These are phyloP conservation scores for Stenurella melanura DNA, from an alignment of 2,888 invertebrate species.

Conservation along the genomic window DNA sequence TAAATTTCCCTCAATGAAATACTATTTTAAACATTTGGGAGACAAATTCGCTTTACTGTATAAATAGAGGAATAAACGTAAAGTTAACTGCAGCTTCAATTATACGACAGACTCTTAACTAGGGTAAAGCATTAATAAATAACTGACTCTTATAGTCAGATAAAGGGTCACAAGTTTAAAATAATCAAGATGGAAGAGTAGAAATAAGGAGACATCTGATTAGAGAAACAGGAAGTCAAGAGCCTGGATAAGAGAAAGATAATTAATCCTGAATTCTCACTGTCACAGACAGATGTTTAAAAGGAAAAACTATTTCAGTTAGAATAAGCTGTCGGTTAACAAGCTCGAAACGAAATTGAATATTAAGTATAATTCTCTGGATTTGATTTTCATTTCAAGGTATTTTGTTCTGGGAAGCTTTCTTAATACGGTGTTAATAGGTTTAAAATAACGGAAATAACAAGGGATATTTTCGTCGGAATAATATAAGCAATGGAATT, in stretches of 20 bases:
- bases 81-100: constrained; percentile 35
- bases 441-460: neutral
- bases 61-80: constrained; percentile 24
- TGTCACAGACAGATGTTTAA: constrained; percentile 67
- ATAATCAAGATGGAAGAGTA: constrained; percentile 53
- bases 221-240: constrained; percentile 64
- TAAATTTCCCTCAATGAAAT: neutral
- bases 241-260: constrained; percentile 64
- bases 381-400: constrained; percentile 29
- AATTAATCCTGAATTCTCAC: constrained; percentile 67
- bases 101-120: constrained; percentile 20
- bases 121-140: constrained; percentile 36
- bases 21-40: constrained; percentile 8
- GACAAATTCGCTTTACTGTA: neutral
- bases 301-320: constrained; percentile 63
- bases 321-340: constrained; percentile 58
- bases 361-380: constrained; percentile 53
- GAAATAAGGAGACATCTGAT: constrained; percentile 62
- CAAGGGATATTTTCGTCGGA: no score
- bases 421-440: neutral
- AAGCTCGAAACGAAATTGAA: constrained; percentile 55
- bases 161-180: constrained; percentile 44
- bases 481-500: no score
- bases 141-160: constrained; percentile 36
- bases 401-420: constrained; percentile 4